Evolutionary conservation across 2,888 invertebrate species (phyloP).

Genomic region (Meliscaeva auricollis): DNA sequence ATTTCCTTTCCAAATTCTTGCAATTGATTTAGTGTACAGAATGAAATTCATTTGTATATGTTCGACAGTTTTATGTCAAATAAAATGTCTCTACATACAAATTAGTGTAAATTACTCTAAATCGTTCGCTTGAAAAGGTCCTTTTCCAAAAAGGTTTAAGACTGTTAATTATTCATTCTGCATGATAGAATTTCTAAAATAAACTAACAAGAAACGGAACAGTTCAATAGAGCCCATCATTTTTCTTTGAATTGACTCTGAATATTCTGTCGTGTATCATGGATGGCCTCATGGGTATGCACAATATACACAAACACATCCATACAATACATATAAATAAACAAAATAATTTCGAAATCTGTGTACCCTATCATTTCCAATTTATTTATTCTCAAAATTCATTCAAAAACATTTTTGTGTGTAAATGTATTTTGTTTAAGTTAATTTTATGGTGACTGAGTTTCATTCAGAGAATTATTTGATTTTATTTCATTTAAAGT

Average conservation of each 20-base stretch:
- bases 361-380: background rate
- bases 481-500: constrained; percentile 29
- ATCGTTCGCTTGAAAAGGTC: background rate
- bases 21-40: too few species aligned
- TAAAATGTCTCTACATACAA: background rate
- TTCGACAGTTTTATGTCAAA: too few species aligned
- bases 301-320: too few species aligned
- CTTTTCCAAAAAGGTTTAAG: background rate
- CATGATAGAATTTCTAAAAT: background rate
- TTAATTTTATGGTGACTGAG: constrained; percentile 25
- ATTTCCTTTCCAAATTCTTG: too few species aligned
- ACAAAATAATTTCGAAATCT: too few species aligned
- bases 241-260: background rate
- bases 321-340: too few species aligned
- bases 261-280: background rate
- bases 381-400: background rate
- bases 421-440: background rate
- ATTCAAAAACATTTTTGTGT: background rate
- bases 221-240: background rate
- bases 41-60: too few species aligned
- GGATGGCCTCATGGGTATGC: too few species aligned
- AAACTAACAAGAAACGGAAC: background rate
- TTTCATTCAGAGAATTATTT: background rate
- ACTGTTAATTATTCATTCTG: background rate
- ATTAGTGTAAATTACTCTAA: background rate